Evolutionary conservation across 1,140 invertebrate species (phyloP).

Genomic region (Caenorhabditis briggsae): DNA sequence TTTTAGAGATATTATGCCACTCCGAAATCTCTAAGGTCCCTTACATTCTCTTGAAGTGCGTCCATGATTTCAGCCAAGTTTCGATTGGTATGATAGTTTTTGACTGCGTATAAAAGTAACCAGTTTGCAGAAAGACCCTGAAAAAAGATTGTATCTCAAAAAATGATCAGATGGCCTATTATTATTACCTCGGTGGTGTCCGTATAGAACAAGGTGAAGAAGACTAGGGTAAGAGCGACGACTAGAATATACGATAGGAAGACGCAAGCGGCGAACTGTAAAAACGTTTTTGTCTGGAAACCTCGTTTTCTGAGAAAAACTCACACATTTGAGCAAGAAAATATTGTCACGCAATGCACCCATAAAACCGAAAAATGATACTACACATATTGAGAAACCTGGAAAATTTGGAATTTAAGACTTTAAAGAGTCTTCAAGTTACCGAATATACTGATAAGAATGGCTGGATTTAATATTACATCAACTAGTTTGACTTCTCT

Average conservation of each 20-base stretch:
- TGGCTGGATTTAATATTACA: slow-evolving; percentile 75
- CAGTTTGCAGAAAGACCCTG: slow-evolving; percentile 54
- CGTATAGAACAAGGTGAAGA: slow-evolving; percentile 77
- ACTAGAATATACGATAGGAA: slow-evolving; percentile 74
- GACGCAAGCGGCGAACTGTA: slow-evolving; percentile 74
- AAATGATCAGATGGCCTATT: neutral
- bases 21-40: neutral
- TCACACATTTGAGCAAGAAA: slow-evolving; percentile 74
- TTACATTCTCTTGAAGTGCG: slow-evolving; percentile 60
- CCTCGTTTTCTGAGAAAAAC: slow-evolving; percentile 15
- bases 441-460: slow-evolving; percentile 72
- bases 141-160: slow-evolving; percentile 27
- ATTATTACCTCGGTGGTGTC: slow-evolving; percentile 71
- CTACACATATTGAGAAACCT: slow-evolving; percentile 70
- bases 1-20: neutral
- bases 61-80: slow-evolving; percentile 61
- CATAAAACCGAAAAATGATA: slow-evolving; percentile 73
- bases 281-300: slow-evolving; percentile 40
- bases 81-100: slow-evolving; percentile 61
- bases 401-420: neutral
- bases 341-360: slow-evolving; percentile 75
- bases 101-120: slow-evolving; percentile 61
- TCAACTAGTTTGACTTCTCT: slow-evolving; percentile 73
- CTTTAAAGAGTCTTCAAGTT: neutral
- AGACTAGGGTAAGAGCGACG: slow-evolving; percentile 71